Conservation (phyloP, 2,113 vertebrate species). For the Globicephala melas region DNA sequence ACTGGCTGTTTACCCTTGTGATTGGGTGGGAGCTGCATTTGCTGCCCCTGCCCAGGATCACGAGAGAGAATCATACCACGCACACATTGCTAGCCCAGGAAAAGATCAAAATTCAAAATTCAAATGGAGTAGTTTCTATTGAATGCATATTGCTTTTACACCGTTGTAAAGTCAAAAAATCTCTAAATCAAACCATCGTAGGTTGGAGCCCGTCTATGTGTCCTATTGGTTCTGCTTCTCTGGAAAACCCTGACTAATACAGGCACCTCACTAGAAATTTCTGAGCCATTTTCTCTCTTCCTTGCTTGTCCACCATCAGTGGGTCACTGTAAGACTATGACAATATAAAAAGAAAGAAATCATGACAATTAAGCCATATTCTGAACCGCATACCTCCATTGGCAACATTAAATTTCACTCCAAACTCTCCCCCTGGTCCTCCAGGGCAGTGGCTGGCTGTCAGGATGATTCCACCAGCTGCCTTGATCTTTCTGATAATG, state of each 20-base stretch:
- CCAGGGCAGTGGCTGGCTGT: conserved; percentile 98
- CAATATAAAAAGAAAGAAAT: neutral
- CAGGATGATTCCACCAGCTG: conserved; percentile 96
- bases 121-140: neutral
- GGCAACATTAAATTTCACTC: conserved; percentile 97
- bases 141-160: neutral
- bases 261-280: neutral
- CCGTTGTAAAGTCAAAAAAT: neutral
- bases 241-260: neutral
- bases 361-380: neutral
- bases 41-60: neutral
- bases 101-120: neutral
- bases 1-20: neutral
- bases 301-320: neutral
- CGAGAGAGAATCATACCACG: neutral
- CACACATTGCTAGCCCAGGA: neutral
- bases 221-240: neutral
- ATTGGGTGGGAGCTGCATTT: too few species aligned
- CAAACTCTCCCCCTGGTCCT: conserved; percentile 96
- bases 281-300: neutral
- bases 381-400: conserved; percentile 91
- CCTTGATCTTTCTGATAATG: conserved; percentile 99
- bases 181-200: neutral
- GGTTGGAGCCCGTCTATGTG: neutral
- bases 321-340: neutral